Percentiles rank a stretch among this genome's conserved stretches.
Conservation (phyloP, 2,888 invertebrate species). For the Morinoia aosen region DNA sequence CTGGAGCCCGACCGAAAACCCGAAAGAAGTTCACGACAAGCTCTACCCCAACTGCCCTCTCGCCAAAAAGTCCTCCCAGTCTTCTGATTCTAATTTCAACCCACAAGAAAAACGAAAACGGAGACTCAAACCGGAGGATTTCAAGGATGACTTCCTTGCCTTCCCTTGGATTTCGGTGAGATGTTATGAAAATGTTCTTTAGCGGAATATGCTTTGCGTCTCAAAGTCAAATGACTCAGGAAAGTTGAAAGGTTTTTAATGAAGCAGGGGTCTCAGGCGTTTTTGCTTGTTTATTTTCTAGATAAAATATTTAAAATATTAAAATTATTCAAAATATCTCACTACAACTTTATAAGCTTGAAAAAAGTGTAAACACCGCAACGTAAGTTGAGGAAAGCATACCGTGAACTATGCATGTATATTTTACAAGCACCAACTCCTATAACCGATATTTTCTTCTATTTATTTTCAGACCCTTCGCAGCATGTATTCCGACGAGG, state of each 20-base stretch:
- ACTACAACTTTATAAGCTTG: background rate
- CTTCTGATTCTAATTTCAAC: background rate
- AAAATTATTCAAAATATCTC: background rate
- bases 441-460: background rate
- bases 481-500: background rate
- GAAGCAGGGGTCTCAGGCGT: no score
- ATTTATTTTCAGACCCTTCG: background rate
- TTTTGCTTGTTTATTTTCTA: no score
- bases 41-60: slow-evolving; percentile 32
- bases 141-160: background rate
- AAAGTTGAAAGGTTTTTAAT: no score
- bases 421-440: background rate
- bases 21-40: background rate
- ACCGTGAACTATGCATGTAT: background rate
- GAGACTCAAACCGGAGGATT: background rate
- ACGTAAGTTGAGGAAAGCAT: background rate
- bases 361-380: no score
- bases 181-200: background rate
- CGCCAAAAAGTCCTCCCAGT: background rate
- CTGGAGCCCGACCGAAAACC: background rate
- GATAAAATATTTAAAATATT: background rate
- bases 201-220: no score
- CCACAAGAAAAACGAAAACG: background rate
- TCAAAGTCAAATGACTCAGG: no score
- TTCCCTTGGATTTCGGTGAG: background rate